Base-by-base conservation (phyloP, 2,113 vertebrate species). In the Catagonus wagneri region DNA sequence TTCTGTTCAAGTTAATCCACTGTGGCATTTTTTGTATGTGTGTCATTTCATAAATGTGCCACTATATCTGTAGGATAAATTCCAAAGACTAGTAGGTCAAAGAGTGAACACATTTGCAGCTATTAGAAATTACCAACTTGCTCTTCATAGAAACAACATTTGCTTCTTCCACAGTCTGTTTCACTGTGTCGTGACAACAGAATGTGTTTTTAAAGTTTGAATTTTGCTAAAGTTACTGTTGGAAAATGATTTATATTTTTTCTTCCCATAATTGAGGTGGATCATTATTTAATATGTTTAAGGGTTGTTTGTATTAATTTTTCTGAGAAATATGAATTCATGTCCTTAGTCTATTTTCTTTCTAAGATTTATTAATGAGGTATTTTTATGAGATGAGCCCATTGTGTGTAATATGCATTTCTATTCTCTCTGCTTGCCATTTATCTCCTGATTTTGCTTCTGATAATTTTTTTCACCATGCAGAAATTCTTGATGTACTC, bases 241-340 rank as follows among this genome's bases (percentile, higher is more conserved):
- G 83, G 44, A 88, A 83, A 80, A 66, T 61, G 9, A 61, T 76
- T 93, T 58, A 54, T 52, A 84, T 92, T 72, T 94, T 87, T 16
- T 88, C 27, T 90, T 72, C 65, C 2, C 61, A 27, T 78, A 50
- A 22, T 34, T 83, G 56, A 90, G 4, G 10, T 36, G 44, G 25
- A 86, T 1, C 11, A 61, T 50, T 6, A 61, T 63, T 76, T 60
- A 71, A 44, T 71, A 14, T 68, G 11, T 54, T 79, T 83, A 54
- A 87, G n/a, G 58, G 19, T 29, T 7, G 66, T 3, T 44, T 87
- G 10, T 29, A 66, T 69, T 69, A 87, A 65, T 34, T 76, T 54
- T 86, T 93, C 34, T 44, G 25, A 54, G 27, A 74, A 61, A 56
- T 86, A 66, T 22, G 5, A 94, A 83, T 94, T 87, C 27, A 86